Evolutionary conservation across 2,113 vertebrate species (phyloP).

Genomic region (Tyrannus savana): DNA sequence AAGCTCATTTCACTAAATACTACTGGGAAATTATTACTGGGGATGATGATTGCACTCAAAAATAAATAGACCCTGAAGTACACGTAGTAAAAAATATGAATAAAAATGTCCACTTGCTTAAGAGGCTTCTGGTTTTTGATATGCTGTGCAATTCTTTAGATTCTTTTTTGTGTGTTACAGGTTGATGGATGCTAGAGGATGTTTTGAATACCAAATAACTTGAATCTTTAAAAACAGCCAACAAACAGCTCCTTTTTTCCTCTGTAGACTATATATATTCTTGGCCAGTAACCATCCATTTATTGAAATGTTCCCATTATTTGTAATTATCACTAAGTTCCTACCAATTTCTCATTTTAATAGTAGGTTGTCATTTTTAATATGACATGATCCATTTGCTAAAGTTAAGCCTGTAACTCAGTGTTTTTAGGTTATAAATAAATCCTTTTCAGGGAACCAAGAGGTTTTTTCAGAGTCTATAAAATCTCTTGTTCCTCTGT

Average conservation of each 20-base stretch:
- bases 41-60: constrained; percentile 10
- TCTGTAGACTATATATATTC: constrained; percentile 60
- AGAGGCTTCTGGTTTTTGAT: not conserved
- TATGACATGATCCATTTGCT: constrained; percentile 57
- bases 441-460: constrained; percentile 29
- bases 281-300: constrained; percentile 53
- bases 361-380: constrained; percentile 63
- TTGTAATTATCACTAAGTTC: constrained; percentile 64
- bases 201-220: constrained; percentile 55
- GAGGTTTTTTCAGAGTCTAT: not conserved
- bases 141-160: not conserved
- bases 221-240: constrained; percentile 32
- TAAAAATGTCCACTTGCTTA: not conserved
- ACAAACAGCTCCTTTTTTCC: constrained; percentile 32
- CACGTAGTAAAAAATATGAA: not conserved
- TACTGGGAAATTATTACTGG: not conserved
- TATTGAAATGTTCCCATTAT: constrained; percentile 64
- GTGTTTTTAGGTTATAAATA: constrained; percentile 47
- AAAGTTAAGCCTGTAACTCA: constrained; percentile 44
- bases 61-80: constrained; percentile 21
- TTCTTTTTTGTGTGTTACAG: not conserved
- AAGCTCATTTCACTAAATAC: not conserved
- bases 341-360: constrained; percentile 65
- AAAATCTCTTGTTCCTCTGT: constrained; percentile 13
- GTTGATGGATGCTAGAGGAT: constrained; percentile 27